These are phyloP conservation scores for Clusia tigrina DNA, from an alignment of 2,888 invertebrate genomes.

Conservation along the genomic window DNA sequence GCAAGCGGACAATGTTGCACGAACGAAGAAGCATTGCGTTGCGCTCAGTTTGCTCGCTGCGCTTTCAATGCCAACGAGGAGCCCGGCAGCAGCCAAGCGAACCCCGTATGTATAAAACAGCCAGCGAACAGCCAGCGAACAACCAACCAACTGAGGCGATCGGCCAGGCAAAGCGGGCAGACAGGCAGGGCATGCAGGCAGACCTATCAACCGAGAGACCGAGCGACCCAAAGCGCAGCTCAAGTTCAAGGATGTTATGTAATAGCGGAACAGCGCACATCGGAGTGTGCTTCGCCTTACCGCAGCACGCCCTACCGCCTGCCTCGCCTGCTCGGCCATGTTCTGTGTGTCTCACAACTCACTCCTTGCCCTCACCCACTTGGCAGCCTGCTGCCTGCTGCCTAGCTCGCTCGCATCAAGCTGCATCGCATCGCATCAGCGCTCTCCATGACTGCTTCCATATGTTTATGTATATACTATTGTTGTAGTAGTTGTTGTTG, in stretches of 20 bases:
- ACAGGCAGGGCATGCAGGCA: constrained; percentile 14
- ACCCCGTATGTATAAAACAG: neutral
- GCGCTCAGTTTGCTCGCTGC: constrained; percentile 52
- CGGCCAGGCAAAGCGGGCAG: neutral
- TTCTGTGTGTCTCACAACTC: too few relatives aligned
- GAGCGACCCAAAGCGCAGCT: constrained; percentile 53
- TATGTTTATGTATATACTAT: constrained; percentile 7
- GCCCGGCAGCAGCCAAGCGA: constrained; percentile 33
- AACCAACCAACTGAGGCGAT: neutral
- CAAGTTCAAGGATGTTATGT: constrained; percentile 65
- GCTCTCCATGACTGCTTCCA: neutral
- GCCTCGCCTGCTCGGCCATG: neutral
- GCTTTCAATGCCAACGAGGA: constrained; percentile 57
- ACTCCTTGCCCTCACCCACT: too few relatives aligned
- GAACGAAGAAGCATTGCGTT: constrained; percentile 38
- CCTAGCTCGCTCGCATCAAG: neutral
- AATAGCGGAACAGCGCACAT: constrained; percentile 36
- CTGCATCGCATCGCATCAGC: neutral
- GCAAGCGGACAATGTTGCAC: too few relatives aligned
- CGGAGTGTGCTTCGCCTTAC: too few relatives aligned
- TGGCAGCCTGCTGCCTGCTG: neutral
- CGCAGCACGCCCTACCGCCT: neutral
- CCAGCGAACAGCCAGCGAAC: neutral
- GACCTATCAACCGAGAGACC: constrained; percentile 40
- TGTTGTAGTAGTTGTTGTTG: constrained; percentile 13